phyloP scores from a whole-genome alignment of 2,797 vertebrate genomes.

The Melopsittacus undulatus region DNA sequence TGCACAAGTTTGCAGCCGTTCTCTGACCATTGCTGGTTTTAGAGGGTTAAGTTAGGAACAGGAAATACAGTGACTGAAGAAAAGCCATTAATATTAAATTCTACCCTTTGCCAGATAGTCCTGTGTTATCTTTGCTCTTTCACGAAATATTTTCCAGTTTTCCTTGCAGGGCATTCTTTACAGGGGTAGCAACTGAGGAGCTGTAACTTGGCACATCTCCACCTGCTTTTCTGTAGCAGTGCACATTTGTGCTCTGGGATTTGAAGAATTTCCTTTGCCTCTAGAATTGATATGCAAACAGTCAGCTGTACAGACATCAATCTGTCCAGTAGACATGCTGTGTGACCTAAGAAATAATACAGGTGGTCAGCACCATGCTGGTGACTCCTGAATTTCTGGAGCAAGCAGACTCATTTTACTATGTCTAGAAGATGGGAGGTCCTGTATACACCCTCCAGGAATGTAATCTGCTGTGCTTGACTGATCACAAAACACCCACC shows the following conservation, averaged over 20 bases:
- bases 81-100: constrained; percentile 61
- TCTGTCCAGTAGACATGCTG: constrained; percentile 34
- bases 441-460: background rate
- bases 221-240: constrained; percentile 49
- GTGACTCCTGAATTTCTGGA: constrained; percentile 41
- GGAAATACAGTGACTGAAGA: constrained; percentile 45
- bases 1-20: background rate
- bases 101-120: constrained; percentile 39
- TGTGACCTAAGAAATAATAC: constrained; percentile 47
- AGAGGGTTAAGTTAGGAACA: constrained; percentile 51
- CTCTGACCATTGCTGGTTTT: background rate
- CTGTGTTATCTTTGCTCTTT: constrained; percentile 61
- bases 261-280: constrained; percentile 69
- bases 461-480: constrained; percentile 39
- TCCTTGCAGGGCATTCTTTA: constrained; percentile 54
- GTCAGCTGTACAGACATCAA: constrained; percentile 61
- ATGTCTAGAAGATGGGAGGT: background rate
- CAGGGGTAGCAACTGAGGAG: constrained; percentile 45
- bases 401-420: background rate
- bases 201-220: constrained; percentile 65
- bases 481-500: constrained; percentile 46
- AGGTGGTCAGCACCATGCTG: constrained; percentile 58
- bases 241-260: constrained; percentile 61
- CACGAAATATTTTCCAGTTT: constrained; percentile 36
- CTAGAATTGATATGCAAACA: constrained; percentile 43